Base-by-base conservation (phyloP, 2,797 vertebrate genomes). In the Poecilia velifera region DNA sequence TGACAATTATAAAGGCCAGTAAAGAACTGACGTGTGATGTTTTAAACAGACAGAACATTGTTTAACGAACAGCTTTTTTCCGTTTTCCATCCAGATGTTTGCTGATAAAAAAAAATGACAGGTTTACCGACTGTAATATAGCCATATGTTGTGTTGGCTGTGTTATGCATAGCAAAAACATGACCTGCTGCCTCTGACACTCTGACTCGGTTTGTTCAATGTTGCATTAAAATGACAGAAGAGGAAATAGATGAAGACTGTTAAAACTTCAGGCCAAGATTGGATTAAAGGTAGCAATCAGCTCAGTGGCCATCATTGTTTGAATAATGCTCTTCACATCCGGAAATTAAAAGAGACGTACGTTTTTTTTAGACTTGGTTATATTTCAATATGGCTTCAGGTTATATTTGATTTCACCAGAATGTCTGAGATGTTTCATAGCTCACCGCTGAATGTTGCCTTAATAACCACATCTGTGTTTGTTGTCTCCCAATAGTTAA, bases 21-120 rank as follows among this genome's bases (percentile, higher is more conserved):
- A 46, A 14, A 71, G 12, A 45, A 45, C 25, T 16, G 25, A 72
- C 16, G 6, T 72, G n/a, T 46, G 14, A 46, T 72, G 41, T 72
- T 72, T 68, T 46, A 45, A 68, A 13, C 25, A 4, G 41, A 28
- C 41, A n/a, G 13, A 41, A 45, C 13, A 2, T 45, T 72, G n/a
- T 46, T 72, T 72, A 7, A 46, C 6, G 0, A 46, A 46, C 68
- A 28, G 41, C 20, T 41, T 25, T 41, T 62, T 39, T 10, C 64
- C 18, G 41, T 16, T 72, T 45, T 46, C 68, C 43, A 72, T 28
- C 43, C 68, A 72, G 25, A 72, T 72, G 68, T 28, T 45, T 71
- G 39, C 12, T 43, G 68, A 71, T 16, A 71, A n/a, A 6, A 31
- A 31, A 31, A 73, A 53, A 53, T 36, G 9, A 14, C 34, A 36